Evolutionary conservation across 2,113 vertebrate genomes (phyloP).

Genomic region (Polyodon spathula): DNA sequence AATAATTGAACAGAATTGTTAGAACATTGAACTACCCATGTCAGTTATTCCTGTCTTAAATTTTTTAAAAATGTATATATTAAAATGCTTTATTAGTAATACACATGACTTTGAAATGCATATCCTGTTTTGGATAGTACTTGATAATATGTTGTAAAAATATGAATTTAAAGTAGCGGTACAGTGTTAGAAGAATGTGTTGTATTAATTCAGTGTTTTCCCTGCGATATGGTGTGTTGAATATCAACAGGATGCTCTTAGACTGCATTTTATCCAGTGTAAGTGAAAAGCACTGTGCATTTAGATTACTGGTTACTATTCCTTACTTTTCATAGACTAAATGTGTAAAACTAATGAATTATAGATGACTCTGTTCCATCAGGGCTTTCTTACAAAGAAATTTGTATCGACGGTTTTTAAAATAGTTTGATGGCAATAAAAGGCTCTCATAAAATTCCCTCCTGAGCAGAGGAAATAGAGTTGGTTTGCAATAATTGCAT

Average conservation of each 20-base stretch:
- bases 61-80: neutral
- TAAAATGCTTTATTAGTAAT: neutral
- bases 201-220: no score
- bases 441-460: constrained; percentile 63
- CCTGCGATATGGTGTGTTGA: neutral
- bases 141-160: no score
- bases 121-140: no score
- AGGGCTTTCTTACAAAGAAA: constrained; percentile 28
- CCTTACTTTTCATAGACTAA: neutral
- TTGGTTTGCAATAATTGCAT: constrained; percentile 74
- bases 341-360: neutral
- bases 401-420: constrained; percentile 64
- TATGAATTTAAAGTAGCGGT: no score
- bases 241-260: neutral
- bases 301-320: neutral
- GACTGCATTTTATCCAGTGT: neutral
- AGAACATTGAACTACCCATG: neutral
- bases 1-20: no score
- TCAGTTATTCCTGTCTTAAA: neutral
- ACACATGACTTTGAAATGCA: no score
- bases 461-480: constrained; percentile 65
- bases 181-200: no score
- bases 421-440: constrained; percentile 74
- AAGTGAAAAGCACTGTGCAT: constrained; percentile 6
- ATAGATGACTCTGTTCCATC: neutral